phyloP scores from a whole-genome alignment of 2,888 invertebrate genomes.

The Amitus sp. region DNA sequence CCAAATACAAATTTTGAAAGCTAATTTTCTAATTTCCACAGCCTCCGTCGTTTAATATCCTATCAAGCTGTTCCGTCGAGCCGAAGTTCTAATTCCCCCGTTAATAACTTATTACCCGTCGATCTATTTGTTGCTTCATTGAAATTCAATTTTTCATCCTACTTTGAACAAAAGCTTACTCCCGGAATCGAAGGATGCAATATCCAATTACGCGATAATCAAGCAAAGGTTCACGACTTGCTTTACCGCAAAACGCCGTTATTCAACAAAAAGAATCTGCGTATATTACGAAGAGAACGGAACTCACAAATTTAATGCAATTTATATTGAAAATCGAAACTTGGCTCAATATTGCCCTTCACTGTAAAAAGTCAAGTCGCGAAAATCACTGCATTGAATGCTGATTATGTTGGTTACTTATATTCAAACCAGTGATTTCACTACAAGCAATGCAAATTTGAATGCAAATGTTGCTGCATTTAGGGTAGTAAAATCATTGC shows the following conservation, averaged over 20 bases:
- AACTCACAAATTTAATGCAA: no score
- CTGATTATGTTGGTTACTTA: no score
- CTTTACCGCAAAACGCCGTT: not conserved
- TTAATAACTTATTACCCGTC: constrained; percentile 58
- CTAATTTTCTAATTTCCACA: constrained; percentile 44
- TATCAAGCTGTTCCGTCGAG: constrained; percentile 50
- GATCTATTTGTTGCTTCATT: constrained; percentile 39
- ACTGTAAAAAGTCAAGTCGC: no score
- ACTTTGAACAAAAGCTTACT: constrained; percentile 14
- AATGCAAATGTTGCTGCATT: no score
- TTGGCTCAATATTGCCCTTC: no score
- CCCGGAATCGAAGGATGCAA: constrained; percentile 6
- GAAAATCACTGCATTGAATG: no score
- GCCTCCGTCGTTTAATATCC: constrained; percentile 55
- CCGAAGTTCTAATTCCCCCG: constrained; percentile 43
- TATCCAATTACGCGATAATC: not conserved
- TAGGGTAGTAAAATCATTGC: no score
- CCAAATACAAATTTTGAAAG: constrained; percentile 35
- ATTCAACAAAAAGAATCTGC: not conserved
- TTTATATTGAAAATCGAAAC: no score
- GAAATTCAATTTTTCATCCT: constrained; percentile 32
- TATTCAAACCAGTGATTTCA: no score
- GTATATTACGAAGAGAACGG: not conserved
- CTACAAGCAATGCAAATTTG: no score
- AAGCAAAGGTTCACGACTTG: not conserved